Conservation (phyloP, 2,888 invertebrate genomes). For the Lymantria monacha region DNA sequence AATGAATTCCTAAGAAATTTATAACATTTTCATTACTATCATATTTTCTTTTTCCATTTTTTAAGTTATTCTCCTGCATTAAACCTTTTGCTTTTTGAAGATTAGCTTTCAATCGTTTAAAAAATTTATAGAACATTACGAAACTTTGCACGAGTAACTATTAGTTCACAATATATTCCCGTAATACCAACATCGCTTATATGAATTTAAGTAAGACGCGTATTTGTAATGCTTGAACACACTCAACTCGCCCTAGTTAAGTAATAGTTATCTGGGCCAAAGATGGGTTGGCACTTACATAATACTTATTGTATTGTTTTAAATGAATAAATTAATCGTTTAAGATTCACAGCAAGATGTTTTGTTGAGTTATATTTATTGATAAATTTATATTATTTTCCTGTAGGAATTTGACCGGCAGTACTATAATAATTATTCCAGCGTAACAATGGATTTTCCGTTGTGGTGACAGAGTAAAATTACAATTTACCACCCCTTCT, state of each 20-base stretch:
- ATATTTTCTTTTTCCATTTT: too few relatives aligned
- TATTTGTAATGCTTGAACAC: conserved; percentile 6
- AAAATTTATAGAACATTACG: not conserved
- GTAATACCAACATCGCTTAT: not conserved
- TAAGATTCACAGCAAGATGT: not conserved
- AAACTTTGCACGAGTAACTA: not conserved
- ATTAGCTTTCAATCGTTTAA: not conserved
- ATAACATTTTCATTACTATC: too few relatives aligned
- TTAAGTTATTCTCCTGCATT: too few relatives aligned
- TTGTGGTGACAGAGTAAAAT: too few relatives aligned
- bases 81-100: too few relatives aligned
- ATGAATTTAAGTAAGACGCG: not conserved
- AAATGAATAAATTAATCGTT: not conserved
- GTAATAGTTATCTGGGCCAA: conserved; percentile 24
- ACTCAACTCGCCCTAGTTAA: conserved; percentile 14
- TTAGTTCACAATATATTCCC: not conserved
- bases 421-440: too few relatives aligned
- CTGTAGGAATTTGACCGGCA: too few relatives aligned
- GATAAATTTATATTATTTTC: too few relatives aligned
- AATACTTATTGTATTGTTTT: conserved; percentile 16
- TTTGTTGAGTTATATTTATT: not conserved
- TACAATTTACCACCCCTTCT: too few relatives aligned
- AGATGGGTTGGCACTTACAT: conserved; percentile 8
- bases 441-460: too few relatives aligned
- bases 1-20: too few relatives aligned